Conservation (phyloP, 37 sponge, comb jelly and placozoan species). For the Bolinopsis microptera region DNA sequence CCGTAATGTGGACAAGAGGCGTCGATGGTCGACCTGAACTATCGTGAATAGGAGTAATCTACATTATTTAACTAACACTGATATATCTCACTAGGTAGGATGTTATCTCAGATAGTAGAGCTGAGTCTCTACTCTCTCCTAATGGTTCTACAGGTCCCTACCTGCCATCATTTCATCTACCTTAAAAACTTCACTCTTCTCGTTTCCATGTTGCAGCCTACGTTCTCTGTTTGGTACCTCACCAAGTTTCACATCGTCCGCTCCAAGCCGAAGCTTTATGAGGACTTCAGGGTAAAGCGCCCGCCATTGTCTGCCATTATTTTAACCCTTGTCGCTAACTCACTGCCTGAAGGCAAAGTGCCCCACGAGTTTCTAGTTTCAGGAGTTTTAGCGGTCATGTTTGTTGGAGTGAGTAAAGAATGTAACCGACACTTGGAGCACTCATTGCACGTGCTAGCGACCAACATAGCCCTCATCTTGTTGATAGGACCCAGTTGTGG, state of each 20-base stretch:
- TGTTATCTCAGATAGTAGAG: not conserved
- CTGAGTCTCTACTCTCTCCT: conserved; percentile 6
- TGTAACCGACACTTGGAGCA: conserved; percentile 64
- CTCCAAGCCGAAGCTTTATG: conserved; percentile 9
- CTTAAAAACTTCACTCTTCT: conserved; percentile 32
- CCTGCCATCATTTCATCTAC: not conserved
- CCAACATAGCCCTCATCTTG: not conserved
- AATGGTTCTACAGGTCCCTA: conserved; percentile 19
- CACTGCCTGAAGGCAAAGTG: not conserved
- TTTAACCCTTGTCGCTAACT: conserved; percentile 21
- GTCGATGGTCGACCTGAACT: too few relatives aligned
- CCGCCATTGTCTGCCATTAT: conserved; percentile 7
- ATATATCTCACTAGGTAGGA: not conserved
- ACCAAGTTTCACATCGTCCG: conserved; percentile 64
- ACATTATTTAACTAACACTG: not conserved
- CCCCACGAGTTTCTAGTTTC: conserved; percentile 32
- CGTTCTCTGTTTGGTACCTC: conserved; percentile 55
- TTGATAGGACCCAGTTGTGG: conserved; percentile 9
- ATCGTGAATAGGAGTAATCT: too few relatives aligned
- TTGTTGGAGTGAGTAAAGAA: conserved; percentile 37
- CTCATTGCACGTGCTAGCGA: conserved; percentile 18
- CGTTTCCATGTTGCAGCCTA: conserved; percentile 1
- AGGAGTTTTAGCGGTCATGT: conserved; percentile 23
- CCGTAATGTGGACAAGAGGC: too few relatives aligned
- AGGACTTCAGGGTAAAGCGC: conserved; percentile 48